Conservation (phyloP, 2,888 invertebrate species). For the Torymus aiolomorphi region DNA sequence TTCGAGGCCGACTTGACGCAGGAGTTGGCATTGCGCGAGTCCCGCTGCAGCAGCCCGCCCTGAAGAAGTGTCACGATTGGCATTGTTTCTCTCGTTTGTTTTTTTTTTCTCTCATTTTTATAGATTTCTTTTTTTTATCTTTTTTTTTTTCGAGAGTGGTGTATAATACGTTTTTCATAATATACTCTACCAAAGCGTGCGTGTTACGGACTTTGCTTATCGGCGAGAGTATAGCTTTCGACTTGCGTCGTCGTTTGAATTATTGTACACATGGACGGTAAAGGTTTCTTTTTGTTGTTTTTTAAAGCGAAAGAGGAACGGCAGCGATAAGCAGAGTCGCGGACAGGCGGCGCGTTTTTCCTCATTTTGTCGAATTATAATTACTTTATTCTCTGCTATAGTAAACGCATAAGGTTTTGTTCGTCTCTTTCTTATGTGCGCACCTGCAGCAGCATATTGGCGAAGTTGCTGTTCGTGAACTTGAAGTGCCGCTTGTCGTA, state of each 20-base stretch:
- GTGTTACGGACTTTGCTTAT: constrained; percentile 41
- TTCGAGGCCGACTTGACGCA: constrained; percentile 66
- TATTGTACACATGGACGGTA: no score
- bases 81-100: constrained; percentile 52
- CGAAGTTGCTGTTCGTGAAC: constrained; percentile 95
- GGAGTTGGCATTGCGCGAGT: constrained; percentile 64
- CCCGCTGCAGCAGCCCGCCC: constrained; percentile 71
- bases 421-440: constrained; percentile 74
- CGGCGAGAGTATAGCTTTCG: constrained; percentile 18
- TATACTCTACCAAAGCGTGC: no score
- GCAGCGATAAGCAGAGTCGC: constrained; percentile 48
- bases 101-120: constrained; percentile 30
- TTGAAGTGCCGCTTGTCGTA: constrained; percentile 99
- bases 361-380: not conserved
- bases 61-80: constrained; percentile 68
- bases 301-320: constrained; percentile 6
- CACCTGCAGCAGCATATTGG: constrained; percentile 91
- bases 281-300: no score
- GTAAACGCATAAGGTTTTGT: constrained; percentile 10
- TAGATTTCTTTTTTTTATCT: no score
- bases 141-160: no score
- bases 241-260: not conserved
- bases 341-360: constrained; percentile 1
- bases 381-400: constrained; percentile 29
- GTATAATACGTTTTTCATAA: no score